Evolutionary conservation across 2,888 invertebrate genomes (phyloP), one percentile per base, ranked within the genome.

Genomic region (Ferrisia virgata): DNA sequence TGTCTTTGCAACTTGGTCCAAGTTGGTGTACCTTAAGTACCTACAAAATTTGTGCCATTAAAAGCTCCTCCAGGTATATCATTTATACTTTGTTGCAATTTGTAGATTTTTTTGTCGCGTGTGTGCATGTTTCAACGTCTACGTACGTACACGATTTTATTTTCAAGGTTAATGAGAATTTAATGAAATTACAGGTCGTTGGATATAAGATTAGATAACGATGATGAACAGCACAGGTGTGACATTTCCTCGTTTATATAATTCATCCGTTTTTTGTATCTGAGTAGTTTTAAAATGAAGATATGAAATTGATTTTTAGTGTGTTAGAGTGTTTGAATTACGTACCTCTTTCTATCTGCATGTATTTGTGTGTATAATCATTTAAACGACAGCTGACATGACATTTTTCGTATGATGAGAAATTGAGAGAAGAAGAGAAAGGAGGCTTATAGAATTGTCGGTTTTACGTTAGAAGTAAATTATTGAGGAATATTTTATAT

Each of bases 141-240:
- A 22, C 11, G 6, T n/a, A n/a, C n/a, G n/a, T n/a, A n/a, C n/a
- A n/a, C n/a, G n/a, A n/a, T n/a, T 64, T 64, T 13, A 64, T 28
- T 64, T 64, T 64, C 64, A 64, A 64, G 64, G 64, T 64, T 64
- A 64, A 64, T 64, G 64, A 64, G 64, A 25, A 64, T 64, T 64
- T 64, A 64, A 64, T 64, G 64, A 64, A 31, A 64, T 43, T 28
- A 8, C 53, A 9, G 64, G 15, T 15, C 15, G 64, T 39, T 39
- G 39, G n/a, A n/a, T 40, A 4, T 53, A 9, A 22, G 22, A 53
- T 64, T 64, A 31, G 28, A 13, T 64, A 64, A 64, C 13, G 1
- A n/a, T n/a, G n/a, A n/a, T n/a, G 13, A 28, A 64, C 28, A 28
- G 15, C 64, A 15, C 25, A 64, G 64, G 64, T 64, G 64, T 64